A percentile compares a stretch with the other conserved stretches of the same genome.
These are phyloP conservation scores for Silurus asotus DNA, from an alignment of 2,113 vertebrate species.

Conservation along the genomic window DNA sequence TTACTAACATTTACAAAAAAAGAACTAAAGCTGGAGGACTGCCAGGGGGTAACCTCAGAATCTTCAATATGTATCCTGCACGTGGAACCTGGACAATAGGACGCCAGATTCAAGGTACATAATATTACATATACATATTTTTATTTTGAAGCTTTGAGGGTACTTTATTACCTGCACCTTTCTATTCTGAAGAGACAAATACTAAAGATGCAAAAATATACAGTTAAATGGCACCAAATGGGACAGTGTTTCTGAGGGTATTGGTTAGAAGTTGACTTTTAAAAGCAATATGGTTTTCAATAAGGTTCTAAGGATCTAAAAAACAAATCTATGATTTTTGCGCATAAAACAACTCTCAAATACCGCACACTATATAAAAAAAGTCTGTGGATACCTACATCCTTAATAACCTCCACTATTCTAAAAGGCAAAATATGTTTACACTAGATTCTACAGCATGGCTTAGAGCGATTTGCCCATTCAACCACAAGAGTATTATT, in stretches of 20 bases:
- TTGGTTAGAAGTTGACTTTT: too few relatives aligned
- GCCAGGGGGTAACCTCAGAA: not conserved
- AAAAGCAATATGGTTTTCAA: too few relatives aligned
- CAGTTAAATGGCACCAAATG: too few relatives aligned
- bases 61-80: not conserved
- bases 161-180: too few relatives aligned
- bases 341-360: too few relatives aligned
- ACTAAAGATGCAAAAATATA: too few relatives aligned
- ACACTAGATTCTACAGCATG: not conserved
- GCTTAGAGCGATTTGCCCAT: not conserved
- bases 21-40: not conserved
- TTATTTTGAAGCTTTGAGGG: too few relatives aligned
- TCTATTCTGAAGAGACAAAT: too few relatives aligned
- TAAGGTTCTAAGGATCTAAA: too few relatives aligned
- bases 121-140: not conserved
- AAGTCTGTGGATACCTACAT: not conserved
- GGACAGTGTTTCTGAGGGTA: too few relatives aligned
- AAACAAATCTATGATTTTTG: too few relatives aligned
- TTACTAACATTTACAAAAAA: not conserved
- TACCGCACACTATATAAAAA: not conserved
- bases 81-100: not conserved
- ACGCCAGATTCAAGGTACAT: not conserved
- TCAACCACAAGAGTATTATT: not conserved
- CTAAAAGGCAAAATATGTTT: not conserved
- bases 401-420: not conserved